Evolutionary conservation across 2,113 vertebrate species (phyloP).

Genomic region (Oenanthe melanoleuca): DNA sequence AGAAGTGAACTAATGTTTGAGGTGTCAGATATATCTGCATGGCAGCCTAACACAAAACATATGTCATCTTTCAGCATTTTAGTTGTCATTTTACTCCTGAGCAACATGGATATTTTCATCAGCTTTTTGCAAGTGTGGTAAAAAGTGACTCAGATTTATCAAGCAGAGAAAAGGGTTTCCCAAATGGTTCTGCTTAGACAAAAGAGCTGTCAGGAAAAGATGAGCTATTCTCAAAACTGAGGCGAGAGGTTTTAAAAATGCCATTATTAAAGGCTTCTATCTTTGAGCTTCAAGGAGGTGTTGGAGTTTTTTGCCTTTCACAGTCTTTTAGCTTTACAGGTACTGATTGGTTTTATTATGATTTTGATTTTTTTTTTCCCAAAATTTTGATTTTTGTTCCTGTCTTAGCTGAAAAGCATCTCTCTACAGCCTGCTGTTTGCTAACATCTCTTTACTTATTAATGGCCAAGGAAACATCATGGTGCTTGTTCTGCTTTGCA

Average conservation of each 20-base stretch:
- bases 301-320: neutral
- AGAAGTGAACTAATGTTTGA: neutral
- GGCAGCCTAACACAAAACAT: neutral
- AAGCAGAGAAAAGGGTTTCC: constrained; percentile 10
- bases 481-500: constrained; percentile 28
- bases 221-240: neutral
- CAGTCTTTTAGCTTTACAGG: neutral
- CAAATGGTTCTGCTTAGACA: neutral
- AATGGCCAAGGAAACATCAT: neutral
- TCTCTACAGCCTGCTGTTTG: neutral
- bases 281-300: neutral
- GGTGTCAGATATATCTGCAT: neutral
- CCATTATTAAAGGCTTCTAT: neutral
- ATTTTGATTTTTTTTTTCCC: neutral
- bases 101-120: neutral
- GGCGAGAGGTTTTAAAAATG: neutral
- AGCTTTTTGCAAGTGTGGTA: neutral
- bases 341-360: neutral
- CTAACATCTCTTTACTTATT: constrained; percentile 26
- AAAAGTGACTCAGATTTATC: neutral
- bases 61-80: neutral
- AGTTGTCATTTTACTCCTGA: constrained; percentile 21
- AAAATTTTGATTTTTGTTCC: neutral
- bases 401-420: neutral
- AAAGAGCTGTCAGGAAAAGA: constrained; percentile 37